These are phyloP conservation scores for Sarcophaga rosellei DNA, from an alignment of 2,888 invertebrate species.

Conservation along the genomic window DNA sequence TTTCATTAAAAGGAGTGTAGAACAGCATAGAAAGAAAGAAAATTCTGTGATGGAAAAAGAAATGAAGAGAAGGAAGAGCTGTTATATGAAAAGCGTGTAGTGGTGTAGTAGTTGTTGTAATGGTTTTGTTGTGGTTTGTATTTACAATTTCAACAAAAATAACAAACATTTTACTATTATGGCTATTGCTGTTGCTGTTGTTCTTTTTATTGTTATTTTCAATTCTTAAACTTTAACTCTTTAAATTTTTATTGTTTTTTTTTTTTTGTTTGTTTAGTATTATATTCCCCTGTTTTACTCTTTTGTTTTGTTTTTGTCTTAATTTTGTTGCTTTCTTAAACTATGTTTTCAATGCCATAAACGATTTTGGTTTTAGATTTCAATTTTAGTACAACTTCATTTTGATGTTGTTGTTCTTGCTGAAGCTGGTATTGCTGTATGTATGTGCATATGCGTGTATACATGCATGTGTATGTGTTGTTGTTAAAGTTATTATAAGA, in stretches of 20 bases:
- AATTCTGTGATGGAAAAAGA: not conserved
- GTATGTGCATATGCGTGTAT: not conserved
- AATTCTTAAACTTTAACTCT: conserved; percentile 65
- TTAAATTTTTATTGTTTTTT: conserved; percentile 53
- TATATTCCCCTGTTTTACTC: conserved; percentile 37
- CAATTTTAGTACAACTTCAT: conserved; percentile 64
- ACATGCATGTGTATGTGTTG: not conserved
- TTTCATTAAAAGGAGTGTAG: not conserved
- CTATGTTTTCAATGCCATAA: conserved; percentile 70
- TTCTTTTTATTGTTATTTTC: conserved; percentile 41
- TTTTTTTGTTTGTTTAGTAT: conserved; percentile 39
- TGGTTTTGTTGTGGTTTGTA: conserved; percentile 65
- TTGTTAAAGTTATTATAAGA: conserved; percentile 57
- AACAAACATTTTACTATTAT: conserved; percentile 39
- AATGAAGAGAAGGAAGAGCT: not conserved
- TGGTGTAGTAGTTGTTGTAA: conserved; percentile 39
- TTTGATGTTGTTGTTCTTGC: conserved; percentile 19
- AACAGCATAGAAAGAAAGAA: not conserved
- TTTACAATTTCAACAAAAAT: conserved; percentile 48
- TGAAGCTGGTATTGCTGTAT: conserved; percentile 21
- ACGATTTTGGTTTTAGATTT: conserved; percentile 71
- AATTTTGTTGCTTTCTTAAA: conserved; percentile 53
- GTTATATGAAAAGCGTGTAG: not conserved
- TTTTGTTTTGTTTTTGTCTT: conserved; percentile 6
- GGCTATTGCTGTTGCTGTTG: conserved; percentile 13